Conservation (phyloP, 2,888 invertebrate genomes). For the Papilio gigon region DNA sequence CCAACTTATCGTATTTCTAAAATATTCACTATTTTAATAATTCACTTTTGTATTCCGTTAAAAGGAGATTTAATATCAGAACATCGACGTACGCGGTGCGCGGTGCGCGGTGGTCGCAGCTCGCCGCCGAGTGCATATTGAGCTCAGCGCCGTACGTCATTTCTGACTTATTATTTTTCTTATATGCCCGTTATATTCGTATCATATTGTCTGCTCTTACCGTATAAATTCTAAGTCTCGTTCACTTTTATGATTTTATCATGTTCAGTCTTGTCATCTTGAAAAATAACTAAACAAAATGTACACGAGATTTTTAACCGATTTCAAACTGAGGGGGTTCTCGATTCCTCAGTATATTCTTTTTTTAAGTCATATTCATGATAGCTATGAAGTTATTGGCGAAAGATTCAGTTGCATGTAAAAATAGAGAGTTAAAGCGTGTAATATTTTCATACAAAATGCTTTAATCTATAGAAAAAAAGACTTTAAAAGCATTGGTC, state of each 20-base stretch:
- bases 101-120: not conserved
- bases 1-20: not conserved
- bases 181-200: slow-evolving; percentile 7
- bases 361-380: no score
- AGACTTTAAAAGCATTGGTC: not conserved
- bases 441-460: no score
- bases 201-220: slow-evolving; percentile 6
- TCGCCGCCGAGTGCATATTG: not conserved
- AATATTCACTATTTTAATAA: not conserved
- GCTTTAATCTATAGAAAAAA: slow-evolving; percentile 1
- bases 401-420: no score
- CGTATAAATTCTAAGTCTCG: not conserved
- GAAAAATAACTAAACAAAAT: not conserved
- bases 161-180: slow-evolving; percentile 5
- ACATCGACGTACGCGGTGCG: not conserved
- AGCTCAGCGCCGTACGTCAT: slow-evolving; percentile 7
- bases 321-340: no score
- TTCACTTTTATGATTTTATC: not conserved
- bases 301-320: no score
- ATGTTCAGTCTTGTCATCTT: not conserved
- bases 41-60: not conserved
- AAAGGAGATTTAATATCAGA: slow-evolving; percentile 18
- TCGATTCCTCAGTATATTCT: no score
- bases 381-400: no score
- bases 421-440: no score